Evolutionary conservation across 1,140 invertebrate genomes (phyloP).

Genomic region (Orussus abietinus): DNA sequence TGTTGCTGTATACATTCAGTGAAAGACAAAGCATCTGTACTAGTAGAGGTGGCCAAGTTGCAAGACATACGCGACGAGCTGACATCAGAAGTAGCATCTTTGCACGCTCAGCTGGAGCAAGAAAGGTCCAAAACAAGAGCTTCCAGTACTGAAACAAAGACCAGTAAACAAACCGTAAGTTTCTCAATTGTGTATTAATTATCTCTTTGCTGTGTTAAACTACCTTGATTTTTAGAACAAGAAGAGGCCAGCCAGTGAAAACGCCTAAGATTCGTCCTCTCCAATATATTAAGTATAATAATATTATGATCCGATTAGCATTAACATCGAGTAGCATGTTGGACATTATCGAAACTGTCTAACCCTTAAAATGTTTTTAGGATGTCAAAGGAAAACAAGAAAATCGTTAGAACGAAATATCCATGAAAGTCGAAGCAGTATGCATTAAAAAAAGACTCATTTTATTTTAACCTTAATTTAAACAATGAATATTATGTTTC

Average conservation of each 20-base stretch:
- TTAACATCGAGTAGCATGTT: background rate
- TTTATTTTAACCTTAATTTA: no score
- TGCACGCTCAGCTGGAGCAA: constrained; percentile 73
- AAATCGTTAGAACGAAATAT: no score
- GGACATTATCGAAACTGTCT: no score
- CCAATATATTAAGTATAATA: constrained; percentile 20
- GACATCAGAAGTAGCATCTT: constrained; percentile 63
- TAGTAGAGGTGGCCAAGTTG: constrained; percentile 71
- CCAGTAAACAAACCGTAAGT: constrained; percentile 43
- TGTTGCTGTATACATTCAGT: no score
- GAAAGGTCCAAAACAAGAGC: constrained; percentile 71
- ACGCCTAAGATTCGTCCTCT: constrained; percentile 32
- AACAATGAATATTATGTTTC: no score
- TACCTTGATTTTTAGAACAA: constrained; percentile 36
- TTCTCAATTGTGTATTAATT: background rate
- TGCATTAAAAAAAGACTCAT: no score
- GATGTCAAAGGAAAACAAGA: no score
- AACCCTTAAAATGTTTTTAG: no score
- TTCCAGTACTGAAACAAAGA: constrained; percentile 57
- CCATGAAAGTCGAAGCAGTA: no score
- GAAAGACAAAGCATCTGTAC: constrained; percentile 73
- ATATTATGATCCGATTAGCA: constrained; percentile 27
- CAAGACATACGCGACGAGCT: constrained; percentile 69
- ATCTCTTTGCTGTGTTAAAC: constrained; percentile 7
- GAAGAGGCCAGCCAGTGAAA: constrained; percentile 41